These are phyloP conservation scores for Agrotis puta DNA, from an alignment of 2,888 invertebrate genomes.

Conservation along the genomic window DNA sequence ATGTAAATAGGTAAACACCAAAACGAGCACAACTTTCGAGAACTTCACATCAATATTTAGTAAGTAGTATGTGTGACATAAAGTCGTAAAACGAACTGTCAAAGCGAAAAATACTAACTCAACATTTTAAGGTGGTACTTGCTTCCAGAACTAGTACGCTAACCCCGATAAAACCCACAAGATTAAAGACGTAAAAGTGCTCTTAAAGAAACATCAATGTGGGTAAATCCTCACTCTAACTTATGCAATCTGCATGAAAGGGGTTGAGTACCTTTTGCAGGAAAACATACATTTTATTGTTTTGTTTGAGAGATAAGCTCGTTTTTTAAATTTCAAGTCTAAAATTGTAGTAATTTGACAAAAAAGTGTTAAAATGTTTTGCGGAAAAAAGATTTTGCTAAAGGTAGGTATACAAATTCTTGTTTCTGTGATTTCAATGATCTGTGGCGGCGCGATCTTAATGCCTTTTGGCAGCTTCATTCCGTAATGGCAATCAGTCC, in stretches of 20 bases:
- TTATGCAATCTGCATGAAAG: slow-evolving; percentile 27
- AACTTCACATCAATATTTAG: slow-evolving; percentile 18
- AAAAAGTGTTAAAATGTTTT: not conserved
- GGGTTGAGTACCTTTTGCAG: not conserved
- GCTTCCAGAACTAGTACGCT: not conserved
- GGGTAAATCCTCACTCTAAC: slow-evolving; percentile 4
- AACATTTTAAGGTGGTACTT: slow-evolving; percentile 27
- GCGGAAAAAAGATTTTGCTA: not conserved
- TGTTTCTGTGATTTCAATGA: slow-evolving; percentile 5
- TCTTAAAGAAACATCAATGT: slow-evolving; percentile 24
- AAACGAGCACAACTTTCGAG: not conserved
- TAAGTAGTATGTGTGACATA: slow-evolving; percentile 9
- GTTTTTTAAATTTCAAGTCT: too few species aligned
- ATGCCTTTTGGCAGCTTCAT: slow-evolving; percentile 6
- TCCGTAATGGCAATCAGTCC: slow-evolving; percentile 25
- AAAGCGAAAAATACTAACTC: slow-evolving; percentile 23
- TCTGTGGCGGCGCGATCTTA: not conserved
- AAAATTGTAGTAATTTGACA: too few species aligned
- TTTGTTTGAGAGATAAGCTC: not conserved
- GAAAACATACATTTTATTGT: not conserved
- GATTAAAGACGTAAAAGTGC: slow-evolving; percentile 42
- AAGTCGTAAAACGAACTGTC: slow-evolving; percentile 39
- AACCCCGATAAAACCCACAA: slow-evolving; percentile 37
- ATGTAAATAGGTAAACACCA: not conserved
- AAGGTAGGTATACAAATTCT: not conserved